phyloP scores from a whole-genome alignment of 2,113 vertebrate genomes.

The Pan troglodytes region NHGRI_mPanTro3-v2.1_pri NC_072404.2:30574001-30574500 shows the following conservation, averaged over 20 bases:
- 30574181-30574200: neutral
- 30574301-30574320: accelerated
- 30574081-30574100: conserved; percentile 80
- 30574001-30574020: conserved; percentile 90
- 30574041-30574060: conserved; percentile 91
- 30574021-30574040: conserved; percentile 92
- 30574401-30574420: neutral
- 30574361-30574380: too few species aligned
- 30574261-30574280: neutral
- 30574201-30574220: neutral
- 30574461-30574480: accelerated
- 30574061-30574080: conserved; percentile 85
- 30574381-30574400: accelerated
- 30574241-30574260: neutral
- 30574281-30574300: accelerated
- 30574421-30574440: too few species aligned
- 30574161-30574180: conserved; percentile 91
- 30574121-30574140: conserved; percentile 85
- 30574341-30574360: accelerated
- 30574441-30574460: too few species aligned
- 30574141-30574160: conserved; percentile 90
- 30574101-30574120: conserved; percentile 79
- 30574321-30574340: accelerated
- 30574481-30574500: neutral
- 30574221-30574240: neutral